Base-by-base conservation (phyloP, 1,140 invertebrate species). In the Physella acuta region DNA sequence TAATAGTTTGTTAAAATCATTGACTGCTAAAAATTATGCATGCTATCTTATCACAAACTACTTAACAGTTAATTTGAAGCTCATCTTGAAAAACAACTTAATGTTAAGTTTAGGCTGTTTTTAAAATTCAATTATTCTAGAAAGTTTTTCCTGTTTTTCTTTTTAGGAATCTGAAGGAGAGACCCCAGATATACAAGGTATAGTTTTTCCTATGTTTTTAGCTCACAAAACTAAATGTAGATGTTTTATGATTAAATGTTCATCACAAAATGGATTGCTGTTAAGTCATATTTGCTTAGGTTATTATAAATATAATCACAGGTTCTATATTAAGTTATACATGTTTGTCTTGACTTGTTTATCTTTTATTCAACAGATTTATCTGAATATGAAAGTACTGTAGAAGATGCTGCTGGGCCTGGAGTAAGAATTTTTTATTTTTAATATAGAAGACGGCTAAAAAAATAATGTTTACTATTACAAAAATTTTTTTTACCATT, bases 121-220 rank as follows among this genome's bases (percentile, higher is more conserved):
- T 1, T 56, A 30, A 17, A 4, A 56, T 24, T 8, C 53, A 56
- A 3, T 2, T 4, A 30, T 14, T 31, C 3, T 4, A 24, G 51
- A 24, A 26, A 4, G 28, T 26, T 52, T 28, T 30, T 26, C 11
- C 31, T 26, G 16, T 34, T 59, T 59, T 36, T 33, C 24, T 17
- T 34, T 59, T 34, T 31, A 59, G 56, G 56, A 59, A 36, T 59
- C 56, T 4, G 56, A 59, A 59, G 56, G 28, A 31, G 56, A 59
- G 36, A n/a, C 20, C n/a, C 56, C 56, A 34, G 28, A 28, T 31
- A 59, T 59, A 59, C n/a, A n/a, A 11, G 39, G 20, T 20, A 44
- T 8, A 44, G 39, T 44, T 44, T 44, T 11, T 44, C 8, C 8
- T 11, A 8, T 44, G 39, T 44, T 8, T 44, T 44, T 44, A 11